These are phyloP conservation scores for Zaprionus vittiger DNA, from an alignment of 1,140 invertebrate genomes.

Conservation along the genomic window DNA sequence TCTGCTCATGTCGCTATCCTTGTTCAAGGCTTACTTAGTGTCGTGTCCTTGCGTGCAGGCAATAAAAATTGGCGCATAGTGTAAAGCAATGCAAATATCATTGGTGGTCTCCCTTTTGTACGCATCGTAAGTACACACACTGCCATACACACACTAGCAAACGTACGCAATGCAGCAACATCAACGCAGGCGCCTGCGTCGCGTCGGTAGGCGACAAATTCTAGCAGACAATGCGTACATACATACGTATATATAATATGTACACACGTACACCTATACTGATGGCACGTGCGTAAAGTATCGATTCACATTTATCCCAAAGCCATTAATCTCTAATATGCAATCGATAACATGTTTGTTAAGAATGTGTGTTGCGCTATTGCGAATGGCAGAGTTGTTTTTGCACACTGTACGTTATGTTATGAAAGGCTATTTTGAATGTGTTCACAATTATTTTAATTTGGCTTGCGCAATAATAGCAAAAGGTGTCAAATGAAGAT, in stretches of 20 bases:
- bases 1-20: background rate
- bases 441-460: too few relatives aligned
- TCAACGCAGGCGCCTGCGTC: slow-evolving; percentile 53
- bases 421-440: too few relatives aligned
- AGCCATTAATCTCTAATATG: slow-evolving; percentile 8
- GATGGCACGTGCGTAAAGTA: slow-evolving; percentile 41
- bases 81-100: slow-evolving; percentile 33
- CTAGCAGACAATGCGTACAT: slow-evolving; percentile 15
- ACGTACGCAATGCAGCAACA: slow-evolving; percentile 31
- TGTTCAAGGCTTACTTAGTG: slow-evolving; percentile 50
- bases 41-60: slow-evolving; percentile 47
- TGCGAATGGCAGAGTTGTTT: background rate
- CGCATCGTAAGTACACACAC: background rate
- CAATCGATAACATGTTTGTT: slow-evolving; percentile 21
- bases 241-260: background rate
- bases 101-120: slow-evolving; percentile 20
- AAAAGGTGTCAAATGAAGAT: background rate
- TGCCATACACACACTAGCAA: background rate
- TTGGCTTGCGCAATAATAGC: too few relatives aligned
- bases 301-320: slow-evolving; percentile 8
- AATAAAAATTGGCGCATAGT: slow-evolving; percentile 24
- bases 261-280: slow-evolving; percentile 6
- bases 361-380: background rate
- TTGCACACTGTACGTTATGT: too few relatives aligned
- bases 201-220: slow-evolving; percentile 31